Percentiles rank a stretch among this genome's conserved stretches.
Conservation (phyloP, 2,113 vertebrate genomes). For the Elephas maximus region DNA sequence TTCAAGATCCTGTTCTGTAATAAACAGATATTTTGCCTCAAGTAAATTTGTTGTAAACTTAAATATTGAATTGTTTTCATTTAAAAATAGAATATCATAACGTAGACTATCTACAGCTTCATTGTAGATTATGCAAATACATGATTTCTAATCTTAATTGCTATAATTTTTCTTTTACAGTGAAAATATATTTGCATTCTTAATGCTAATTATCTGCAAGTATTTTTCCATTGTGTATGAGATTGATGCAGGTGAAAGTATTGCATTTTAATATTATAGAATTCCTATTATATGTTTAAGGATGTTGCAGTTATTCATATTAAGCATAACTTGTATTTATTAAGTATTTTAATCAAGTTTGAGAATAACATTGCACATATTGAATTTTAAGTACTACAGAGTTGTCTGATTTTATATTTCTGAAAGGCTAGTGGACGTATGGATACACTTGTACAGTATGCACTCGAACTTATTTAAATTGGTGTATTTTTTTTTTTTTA, state of each 20-base stretch:
- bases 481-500: slow-evolving; percentile 70
- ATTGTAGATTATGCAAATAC: slow-evolving; percentile 82
- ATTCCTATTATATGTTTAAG: slow-evolving; percentile 85
- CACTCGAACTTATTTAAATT: slow-evolving; percentile 87
- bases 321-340: slow-evolving; percentile 89
- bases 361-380: slow-evolving; percentile 86
- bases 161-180: slow-evolving; percentile 83
- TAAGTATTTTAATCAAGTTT: slow-evolving; percentile 88
- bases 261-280: slow-evolving; percentile 87
- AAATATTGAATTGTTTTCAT: slow-evolving; percentile 86
- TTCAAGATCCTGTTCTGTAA: slow-evolving; percentile 89
- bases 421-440: slow-evolving; percentile 81
- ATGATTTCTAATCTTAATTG: slow-evolving; percentile 80
- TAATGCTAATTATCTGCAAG: slow-evolving; percentile 86
- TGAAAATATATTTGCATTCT: slow-evolving; percentile 89
- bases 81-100: slow-evolving; percentile 82
- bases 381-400: slow-evolving; percentile 84
- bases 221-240: slow-evolving; percentile 90
- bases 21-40: slow-evolving; percentile 89
- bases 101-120: slow-evolving; percentile 82
- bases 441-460: slow-evolving; percentile 80
- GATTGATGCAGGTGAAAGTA: slow-evolving; percentile 84
- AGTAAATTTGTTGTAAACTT: slow-evolving; percentile 87
- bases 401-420: slow-evolving; percentile 86
- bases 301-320: slow-evolving; percentile 86